phyloP scores from a whole-genome alignment of 1,140 invertebrate genomes.

The Chrysopa pallens region DNA sequence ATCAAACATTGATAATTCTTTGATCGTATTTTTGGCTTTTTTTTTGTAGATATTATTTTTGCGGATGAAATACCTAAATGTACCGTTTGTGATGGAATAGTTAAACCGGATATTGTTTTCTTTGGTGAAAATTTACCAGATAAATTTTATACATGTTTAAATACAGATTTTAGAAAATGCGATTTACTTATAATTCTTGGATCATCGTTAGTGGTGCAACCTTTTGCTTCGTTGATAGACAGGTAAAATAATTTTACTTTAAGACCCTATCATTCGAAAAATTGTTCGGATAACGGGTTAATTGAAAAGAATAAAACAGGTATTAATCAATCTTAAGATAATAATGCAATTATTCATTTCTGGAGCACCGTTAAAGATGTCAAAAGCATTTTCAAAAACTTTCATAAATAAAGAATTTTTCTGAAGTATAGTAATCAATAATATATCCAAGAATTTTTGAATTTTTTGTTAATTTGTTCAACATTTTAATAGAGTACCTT shows the following conservation, averaged over 20 bases:
- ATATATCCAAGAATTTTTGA: no score
- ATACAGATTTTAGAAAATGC: constrained; percentile 65
- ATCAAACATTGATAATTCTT: constrained; percentile 1
- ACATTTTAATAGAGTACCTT: constrained; percentile 36
- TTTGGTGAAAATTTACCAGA: constrained; percentile 78
- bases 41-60: constrained; percentile 49
- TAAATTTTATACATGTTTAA: constrained; percentile 45
- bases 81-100: constrained; percentile 43
- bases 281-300: no score
- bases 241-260: constrained; percentile 29
- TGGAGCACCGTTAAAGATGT: constrained; percentile 2
- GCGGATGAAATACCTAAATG: constrained; percentile 57
- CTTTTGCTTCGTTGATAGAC: constrained; percentile 80
- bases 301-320: no score
- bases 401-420: constrained; percentile 4
- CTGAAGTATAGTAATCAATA: not conserved
- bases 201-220: constrained; percentile 85
- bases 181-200: constrained; percentile 91
- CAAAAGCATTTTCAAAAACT: no score
- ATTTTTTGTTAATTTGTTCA: not conserved
- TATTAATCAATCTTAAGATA: no score
- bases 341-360: no score
- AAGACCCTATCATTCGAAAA: no score
- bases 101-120: constrained; percentile 91
- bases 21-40: constrained; percentile 3